Evolutionary conservation across 2,797 vertebrate species (phyloP).

Genomic region (Hemibagrus guttatus): DNA sequence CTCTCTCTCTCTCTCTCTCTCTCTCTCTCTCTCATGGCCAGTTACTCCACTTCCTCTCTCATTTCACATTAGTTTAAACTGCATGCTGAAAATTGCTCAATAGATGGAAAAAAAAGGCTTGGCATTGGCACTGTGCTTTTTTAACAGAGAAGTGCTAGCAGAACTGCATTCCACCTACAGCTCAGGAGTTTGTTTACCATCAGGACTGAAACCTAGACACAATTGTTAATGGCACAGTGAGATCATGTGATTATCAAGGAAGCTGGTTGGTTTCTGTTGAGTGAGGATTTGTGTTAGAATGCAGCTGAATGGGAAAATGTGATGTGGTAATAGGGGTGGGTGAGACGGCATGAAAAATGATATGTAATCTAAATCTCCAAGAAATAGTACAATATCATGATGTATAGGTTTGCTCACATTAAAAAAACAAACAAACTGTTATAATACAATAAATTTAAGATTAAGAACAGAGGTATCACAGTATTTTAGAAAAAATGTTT

Average conservation of each 20-base stretch:
- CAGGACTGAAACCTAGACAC: slow-evolving; percentile 14
- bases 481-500: background rate
- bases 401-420: background rate
- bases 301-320: background rate
- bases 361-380: too few species aligned
- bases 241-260: background rate
- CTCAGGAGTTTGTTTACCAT: slow-evolving; percentile 35
- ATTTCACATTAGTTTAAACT: slow-evolving; percentile 24
- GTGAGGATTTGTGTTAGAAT: background rate
- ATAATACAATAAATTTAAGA: background rate
- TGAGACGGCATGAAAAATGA: background rate
- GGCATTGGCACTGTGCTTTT: slow-evolving; percentile 48
- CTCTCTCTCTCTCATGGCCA: background rate
- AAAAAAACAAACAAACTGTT: background rate
- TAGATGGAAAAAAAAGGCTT: slow-evolving; percentile 43
- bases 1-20: background rate
- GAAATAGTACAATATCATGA: too few species aligned
- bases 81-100: slow-evolving; percentile 26
- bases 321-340: background rate
- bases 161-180: slow-evolving; percentile 65
- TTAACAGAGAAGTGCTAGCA: slow-evolving; percentile 58
- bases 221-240: slow-evolving; percentile 28
- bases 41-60: background rate
- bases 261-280: background rate
- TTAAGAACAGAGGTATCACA: background rate